Conservation (phyloP, 2,113 vertebrate species). For the Nothocercus julius region DNA sequence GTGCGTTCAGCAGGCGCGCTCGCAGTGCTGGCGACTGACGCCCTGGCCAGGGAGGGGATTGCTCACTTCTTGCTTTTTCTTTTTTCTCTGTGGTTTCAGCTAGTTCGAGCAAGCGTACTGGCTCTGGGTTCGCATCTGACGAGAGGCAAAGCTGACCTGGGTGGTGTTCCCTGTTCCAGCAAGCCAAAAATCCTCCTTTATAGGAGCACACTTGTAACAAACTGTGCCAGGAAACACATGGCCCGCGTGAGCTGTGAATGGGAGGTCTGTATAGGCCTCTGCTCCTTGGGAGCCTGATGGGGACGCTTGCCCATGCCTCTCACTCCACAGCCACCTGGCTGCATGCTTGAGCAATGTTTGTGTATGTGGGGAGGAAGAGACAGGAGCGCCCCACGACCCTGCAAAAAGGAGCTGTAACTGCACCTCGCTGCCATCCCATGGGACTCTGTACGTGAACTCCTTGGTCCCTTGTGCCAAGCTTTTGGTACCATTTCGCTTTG, state of each 20-base stretch:
- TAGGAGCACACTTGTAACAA: conserved; percentile 9
- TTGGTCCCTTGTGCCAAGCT: background rate
- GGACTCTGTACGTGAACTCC: background rate
- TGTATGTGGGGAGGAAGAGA: background rate
- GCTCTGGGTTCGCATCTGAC: background rate
- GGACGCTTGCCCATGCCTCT: background rate
- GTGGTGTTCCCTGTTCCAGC: conserved; percentile 14
- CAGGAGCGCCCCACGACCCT: too few species aligned
- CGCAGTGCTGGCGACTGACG: background rate
- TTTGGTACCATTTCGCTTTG: background rate
- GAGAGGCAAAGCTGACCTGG: background rate
- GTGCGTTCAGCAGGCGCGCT: background rate
- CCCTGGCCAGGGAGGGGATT: background rate
- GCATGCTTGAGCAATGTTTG: fast-evolving
- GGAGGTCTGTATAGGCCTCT: conserved; percentile 43
- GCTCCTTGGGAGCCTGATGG: background rate
- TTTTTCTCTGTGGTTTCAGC: background rate
- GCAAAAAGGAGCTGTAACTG: background rate
- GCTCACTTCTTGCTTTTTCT: background rate
- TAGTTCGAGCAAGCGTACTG: background rate
- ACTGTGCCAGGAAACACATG: conserved; percentile 60
- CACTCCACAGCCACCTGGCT: background rate
- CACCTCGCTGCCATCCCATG: background rate
- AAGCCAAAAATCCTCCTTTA: conserved; percentile 53
- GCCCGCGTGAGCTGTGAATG: background rate